Evolutionary conservation across 2,888 invertebrate species (phyloP).

Genomic region (Drosophila tripunctata): DNA sequence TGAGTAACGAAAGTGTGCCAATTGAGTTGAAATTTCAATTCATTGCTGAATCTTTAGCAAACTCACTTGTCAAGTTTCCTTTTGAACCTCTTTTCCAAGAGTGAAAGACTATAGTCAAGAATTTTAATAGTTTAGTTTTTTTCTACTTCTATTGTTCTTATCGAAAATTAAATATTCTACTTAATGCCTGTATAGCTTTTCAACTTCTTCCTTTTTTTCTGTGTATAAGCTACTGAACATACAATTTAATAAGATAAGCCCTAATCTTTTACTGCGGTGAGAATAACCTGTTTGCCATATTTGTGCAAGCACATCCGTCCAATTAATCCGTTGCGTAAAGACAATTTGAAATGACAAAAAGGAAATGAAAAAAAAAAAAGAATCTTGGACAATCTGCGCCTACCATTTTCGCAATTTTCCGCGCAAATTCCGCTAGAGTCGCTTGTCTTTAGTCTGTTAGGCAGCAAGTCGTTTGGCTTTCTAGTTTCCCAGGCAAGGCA

Average conservation of each 20-base stretch:
- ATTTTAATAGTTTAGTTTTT: too few species aligned
- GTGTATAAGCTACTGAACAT: too few species aligned
- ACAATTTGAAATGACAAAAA: constrained; percentile 16
- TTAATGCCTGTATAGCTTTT: too few species aligned
- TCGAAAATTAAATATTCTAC: too few species aligned
- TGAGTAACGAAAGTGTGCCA: constrained; percentile 42
- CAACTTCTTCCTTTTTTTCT: too few species aligned
- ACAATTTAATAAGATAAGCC: too few species aligned
- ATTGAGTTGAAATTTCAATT: constrained; percentile 8
- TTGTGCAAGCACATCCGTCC: constrained; percentile 52
- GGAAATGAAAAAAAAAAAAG: constrained; percentile 2
- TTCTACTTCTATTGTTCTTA: too few species aligned
- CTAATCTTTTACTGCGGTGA: background rate
- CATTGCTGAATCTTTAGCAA: background rate
- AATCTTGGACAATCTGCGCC: constrained; percentile 40
- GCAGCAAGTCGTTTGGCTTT: background rate
- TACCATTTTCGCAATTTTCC: constrained; percentile 61
- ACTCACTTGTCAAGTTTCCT: background rate
- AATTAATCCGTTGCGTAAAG: constrained; percentile 68
- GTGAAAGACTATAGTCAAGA: too few species aligned
- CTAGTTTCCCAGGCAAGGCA: constrained; percentile 24
- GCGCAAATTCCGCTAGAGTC: constrained; percentile 47
- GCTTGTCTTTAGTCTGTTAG: constrained; percentile 10
- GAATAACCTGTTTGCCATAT: constrained; percentile 7
- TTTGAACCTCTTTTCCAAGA: too few species aligned